Base-by-base conservation (phyloP, 2,797 vertebrate species). In the Lacerta bilineata region DNA sequence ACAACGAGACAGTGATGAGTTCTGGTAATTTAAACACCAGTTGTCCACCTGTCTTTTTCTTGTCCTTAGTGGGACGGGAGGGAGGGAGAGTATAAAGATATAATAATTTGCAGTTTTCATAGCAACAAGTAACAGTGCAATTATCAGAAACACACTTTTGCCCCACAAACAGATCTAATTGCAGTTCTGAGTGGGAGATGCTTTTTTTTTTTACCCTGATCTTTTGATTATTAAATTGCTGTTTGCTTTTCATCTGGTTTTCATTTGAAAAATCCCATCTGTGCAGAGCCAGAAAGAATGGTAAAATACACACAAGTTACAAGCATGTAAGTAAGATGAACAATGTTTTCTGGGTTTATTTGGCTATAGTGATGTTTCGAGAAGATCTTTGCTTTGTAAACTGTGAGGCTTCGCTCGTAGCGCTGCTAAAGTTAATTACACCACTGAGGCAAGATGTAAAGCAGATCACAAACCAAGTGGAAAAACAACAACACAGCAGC, bases 341-440 rank as follows among this genome's bases (percentile, higher is more conserved):
- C 93, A 96, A 93, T 95, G 95, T 97, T 96, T 75, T 93, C 90
- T 94, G 87, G 80, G 86, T 93, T 96, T 95, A 91, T 93, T 95
- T 97, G 95, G 85, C 91, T 94, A 91, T 95, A 96, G 95, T 94
- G 90, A 89, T 95, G 88, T 96, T 96, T 96, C 95, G 95, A 96
- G 94, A 95, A 95, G 90, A 93, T 95, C 91, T 95, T 93, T 95
- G 88, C 86, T 92, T 93, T 90, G 87, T 90, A 90, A 90, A 64
- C 88, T 92, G 41, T 17, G 36, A 93, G 46, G 87, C 93, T 61
- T 91, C 39, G 89, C 76, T 94, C 87, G 93, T 90, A 94, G 88
- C 92, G 59, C 91, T 96, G 93, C 84, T 97, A 80, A 87, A 94
- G 86, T 92, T 96, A 96, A 94, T 96, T 95, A 95, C 13, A 36